phyloP scores from a whole-genome alignment of 2,888 invertebrate genomes.

The Eledone cirrhosa region DNA sequence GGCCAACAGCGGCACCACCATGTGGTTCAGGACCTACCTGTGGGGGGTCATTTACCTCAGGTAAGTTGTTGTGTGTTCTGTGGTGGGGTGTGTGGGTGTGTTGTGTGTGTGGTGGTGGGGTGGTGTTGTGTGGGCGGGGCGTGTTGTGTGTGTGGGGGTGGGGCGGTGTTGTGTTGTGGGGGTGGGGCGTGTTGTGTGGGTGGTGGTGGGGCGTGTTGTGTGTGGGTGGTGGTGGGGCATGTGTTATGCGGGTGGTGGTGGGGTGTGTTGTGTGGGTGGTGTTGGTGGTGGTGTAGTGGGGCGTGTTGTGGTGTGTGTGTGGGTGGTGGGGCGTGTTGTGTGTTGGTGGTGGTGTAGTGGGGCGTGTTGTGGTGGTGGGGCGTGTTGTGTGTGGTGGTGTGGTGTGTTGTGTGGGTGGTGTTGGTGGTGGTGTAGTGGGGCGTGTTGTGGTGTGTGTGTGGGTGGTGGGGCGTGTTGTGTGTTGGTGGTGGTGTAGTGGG shows the following conservation, averaged over 20 bases:
- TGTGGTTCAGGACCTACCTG: conserved; percentile 99
- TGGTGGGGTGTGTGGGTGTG: not conserved
- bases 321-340: too few relatives aligned
- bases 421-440: not conserved
- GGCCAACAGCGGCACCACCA: conserved; percentile 97
- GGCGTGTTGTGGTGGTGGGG: too few relatives aligned
- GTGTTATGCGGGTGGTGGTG: too few relatives aligned
- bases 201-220: too few relatives aligned
- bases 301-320: too few relatives aligned
- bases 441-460: too few relatives aligned
- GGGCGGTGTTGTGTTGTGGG: not conserved
- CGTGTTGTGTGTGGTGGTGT: not conserved
- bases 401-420: not conserved
- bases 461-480: not conserved
- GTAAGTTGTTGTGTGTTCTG: conserved; percentile 66
- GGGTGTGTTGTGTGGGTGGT: too few relatives aligned
- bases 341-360: too few relatives aligned
- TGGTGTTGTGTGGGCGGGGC: not conserved
- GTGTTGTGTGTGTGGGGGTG: not conserved
- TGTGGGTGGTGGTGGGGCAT: too few relatives aligned
- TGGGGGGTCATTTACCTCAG: conserved; percentile 99
- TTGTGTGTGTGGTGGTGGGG: not conserved
- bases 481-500: not conserved
- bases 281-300: too few relatives aligned
- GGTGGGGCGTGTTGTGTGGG: not conserved